These are phyloP conservation scores for Carettochelys insculpta DNA, from an alignment of 2,113 vertebrate species.

Conservation along the genomic window DNA sequence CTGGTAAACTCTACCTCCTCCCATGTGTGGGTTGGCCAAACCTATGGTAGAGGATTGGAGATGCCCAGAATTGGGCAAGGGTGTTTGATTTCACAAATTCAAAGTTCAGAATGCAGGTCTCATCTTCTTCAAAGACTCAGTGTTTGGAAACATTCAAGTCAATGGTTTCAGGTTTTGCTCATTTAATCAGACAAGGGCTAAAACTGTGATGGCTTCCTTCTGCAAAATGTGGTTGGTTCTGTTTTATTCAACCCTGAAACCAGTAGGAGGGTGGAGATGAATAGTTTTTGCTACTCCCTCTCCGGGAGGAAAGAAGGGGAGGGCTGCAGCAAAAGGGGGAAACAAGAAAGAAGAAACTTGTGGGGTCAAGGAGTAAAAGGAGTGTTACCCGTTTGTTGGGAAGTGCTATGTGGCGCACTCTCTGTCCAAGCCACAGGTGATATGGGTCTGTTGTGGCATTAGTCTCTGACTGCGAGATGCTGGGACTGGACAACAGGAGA, in stretches of 20 bases:
- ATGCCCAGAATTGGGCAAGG: not conserved
- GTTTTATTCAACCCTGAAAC: conserved; percentile 22
- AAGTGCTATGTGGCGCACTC: not conserved
- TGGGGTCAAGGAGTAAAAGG: not conserved
- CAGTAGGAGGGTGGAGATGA: not conserved
- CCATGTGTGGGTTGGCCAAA: no score
- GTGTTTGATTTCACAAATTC: not conserved
- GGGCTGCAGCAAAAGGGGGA: not conserved
- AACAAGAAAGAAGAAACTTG: not conserved
- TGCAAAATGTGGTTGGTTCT: conserved; percentile 14
- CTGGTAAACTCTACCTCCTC: no score
- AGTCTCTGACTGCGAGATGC: not conserved
- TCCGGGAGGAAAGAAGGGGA: not conserved
- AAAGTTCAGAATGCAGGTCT: not conserved
- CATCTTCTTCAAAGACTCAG: not conserved
- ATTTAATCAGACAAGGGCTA: not conserved
- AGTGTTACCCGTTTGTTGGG: not conserved
- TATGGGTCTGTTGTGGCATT: not conserved
- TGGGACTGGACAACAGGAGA: not conserved
- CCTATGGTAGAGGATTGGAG: not conserved
- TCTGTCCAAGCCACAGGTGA: not conserved
- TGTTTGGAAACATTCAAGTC: not conserved
- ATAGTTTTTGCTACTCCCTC: conserved; percentile 18
- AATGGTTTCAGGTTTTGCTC: not conserved
- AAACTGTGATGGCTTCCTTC: not conserved